phyloP scores from a whole-genome alignment of 2,888 invertebrate genomes.

The Magallana nippona region DNA sequence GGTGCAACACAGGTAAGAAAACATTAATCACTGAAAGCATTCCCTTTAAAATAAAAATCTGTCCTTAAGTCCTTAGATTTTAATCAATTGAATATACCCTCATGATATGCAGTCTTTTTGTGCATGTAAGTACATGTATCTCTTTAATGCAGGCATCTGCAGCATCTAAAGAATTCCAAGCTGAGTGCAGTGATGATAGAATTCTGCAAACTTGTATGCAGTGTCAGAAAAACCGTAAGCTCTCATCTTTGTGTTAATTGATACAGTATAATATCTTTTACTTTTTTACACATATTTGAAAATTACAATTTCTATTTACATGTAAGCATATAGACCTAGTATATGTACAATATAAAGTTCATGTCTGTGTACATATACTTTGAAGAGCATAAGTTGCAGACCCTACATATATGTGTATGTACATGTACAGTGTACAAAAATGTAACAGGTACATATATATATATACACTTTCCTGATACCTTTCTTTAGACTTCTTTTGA shows the following conservation, averaged over 20 bases:
- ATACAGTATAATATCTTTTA: neutral
- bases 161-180: constrained; percentile 52
- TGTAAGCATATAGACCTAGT: no score
- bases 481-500: neutral
- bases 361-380: no score
- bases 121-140: neutral
- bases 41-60: neutral
- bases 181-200: constrained; percentile 81
- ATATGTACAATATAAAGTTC: no score
- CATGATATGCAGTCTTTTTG: no score
- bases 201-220: constrained; percentile 81
- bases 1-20: constrained; percentile 62
- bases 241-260: neutral
- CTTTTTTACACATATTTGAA: neutral
- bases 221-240: constrained; percentile 65
- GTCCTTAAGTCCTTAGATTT: neutral
- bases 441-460: neutral
- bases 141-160: constrained; percentile 53
- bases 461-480: neutral
- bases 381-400: no score
- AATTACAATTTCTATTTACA: no score
- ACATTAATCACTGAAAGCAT: neutral
- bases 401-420: neutral
- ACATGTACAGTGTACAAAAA: neutral
- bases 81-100: neutral